Conservation (phyloP, 2,888 invertebrate genomes). For the Buathra laborator region DNA sequence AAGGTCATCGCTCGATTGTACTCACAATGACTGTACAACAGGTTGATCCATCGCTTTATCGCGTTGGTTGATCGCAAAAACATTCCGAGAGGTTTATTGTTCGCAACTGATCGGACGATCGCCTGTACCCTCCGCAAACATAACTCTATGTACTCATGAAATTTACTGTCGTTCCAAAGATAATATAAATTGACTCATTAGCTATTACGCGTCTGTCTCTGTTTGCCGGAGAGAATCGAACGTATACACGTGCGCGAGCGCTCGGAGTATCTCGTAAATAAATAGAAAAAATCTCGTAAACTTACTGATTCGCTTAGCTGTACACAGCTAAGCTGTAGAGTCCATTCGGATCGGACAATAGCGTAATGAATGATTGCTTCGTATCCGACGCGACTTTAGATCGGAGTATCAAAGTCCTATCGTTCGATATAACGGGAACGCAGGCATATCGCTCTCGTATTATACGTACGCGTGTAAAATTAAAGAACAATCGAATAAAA, state of each 20-base stretch:
- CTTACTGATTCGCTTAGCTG: not conserved
- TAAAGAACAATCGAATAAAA: not conserved
- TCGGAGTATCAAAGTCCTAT: not conserved
- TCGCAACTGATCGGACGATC: not conserved
- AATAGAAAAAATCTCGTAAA: not conserved
- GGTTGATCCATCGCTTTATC: conserved; percentile 39
- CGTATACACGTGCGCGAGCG: not conserved
- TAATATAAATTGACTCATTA: not conserved
- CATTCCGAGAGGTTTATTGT: conserved; percentile 13
- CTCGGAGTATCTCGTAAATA: not conserved
- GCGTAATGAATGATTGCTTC: not conserved
- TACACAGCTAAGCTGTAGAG: not conserved
- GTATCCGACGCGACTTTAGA: not conserved
- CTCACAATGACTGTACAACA: not conserved
- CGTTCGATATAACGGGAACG: not conserved
- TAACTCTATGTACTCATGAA: not conserved
- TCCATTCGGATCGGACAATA: not conserved
- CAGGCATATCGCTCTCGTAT: not conserved
- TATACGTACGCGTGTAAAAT: not conserved
- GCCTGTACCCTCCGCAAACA: not conserved
- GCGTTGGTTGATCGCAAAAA: conserved; percentile 14
- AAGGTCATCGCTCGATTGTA: conserved; percentile 40
- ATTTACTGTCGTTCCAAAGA: not conserved
- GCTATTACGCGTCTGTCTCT: not conserved
- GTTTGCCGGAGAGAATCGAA: not conserved